Evolutionary conservation across 2,113 vertebrate genomes (phyloP), one percentile per base, ranked within the genome.

Genomic region (Ophthalmolycus amberensis): DNA sequence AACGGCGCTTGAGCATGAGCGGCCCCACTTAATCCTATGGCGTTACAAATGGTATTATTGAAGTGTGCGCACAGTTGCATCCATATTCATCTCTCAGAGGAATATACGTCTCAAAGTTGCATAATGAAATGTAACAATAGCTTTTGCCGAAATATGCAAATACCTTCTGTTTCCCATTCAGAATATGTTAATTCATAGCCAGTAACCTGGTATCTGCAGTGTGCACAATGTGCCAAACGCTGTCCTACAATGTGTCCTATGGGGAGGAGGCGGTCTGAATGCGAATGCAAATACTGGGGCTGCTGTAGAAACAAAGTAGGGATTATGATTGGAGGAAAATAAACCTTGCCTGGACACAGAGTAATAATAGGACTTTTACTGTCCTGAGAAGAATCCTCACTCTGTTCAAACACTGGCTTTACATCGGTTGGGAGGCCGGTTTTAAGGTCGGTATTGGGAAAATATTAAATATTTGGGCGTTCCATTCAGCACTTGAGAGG

Each of bases 21-120:
- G 74, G 70, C 82, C 75, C 64, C 44, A 58, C 83, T 86, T 93
- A 90, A 94, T 93, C 91, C 88, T 84, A 70, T 75, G 77, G 89
- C 71, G 59, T 93, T 87, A 90, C 90, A 83, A 93, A 93, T 91
- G 77, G 56, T 79, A 91, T 91, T 90, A 92, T 76, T 72, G 64
- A 91, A 91, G 77, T 85, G 77, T 81, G 87, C 54, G 46, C 84
- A 81, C 46, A 74, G 71, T 80, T 82, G 63, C 88, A 90, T 90
- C 87, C 89, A 87, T 86, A 91, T 86, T 91, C 70, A 88, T 88
- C 71, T 79, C 83, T 89, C 87, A 52, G 75, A 84, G 67, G 89
- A 87, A 85, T 89, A 89, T 80, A 85, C 74, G 84, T 90, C 89
- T 88, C 85, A 88, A 25, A 7, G 5, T 63, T 64, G 77, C 68